A percentile compares a stretch with the other conserved stretches of the same genome.
These are phyloP conservation scores for Hypocryptadius cinnamomeus DNA, from an alignment of 2,113 vertebrate species.

Conservation along the genomic window DNA sequence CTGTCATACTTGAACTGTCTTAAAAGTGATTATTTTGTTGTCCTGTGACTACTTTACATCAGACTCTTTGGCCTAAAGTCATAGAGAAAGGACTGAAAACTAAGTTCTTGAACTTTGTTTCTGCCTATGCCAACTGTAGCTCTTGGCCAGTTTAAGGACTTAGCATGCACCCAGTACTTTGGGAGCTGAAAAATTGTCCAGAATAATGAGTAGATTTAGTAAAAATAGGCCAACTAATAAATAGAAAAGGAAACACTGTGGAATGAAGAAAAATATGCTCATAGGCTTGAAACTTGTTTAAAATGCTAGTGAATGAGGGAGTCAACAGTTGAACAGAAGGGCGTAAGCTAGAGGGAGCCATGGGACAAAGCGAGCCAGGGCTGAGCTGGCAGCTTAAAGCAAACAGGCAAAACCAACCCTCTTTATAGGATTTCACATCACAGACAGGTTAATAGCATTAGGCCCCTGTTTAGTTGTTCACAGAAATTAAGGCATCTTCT, in stretches of 20 bases:
- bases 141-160: neutral
- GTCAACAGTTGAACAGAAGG: neutral
- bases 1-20: conserved; percentile 10
- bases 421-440: neutral
- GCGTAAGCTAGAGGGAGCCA: neutral
- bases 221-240: conserved; percentile 10
- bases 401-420: neutral
- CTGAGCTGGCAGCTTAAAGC: neutral
- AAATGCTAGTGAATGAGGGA: neutral
- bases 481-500: neutral
- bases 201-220: neutral
- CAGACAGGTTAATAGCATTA: neutral
- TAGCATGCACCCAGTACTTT: neutral
- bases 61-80: neutral
- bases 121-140: neutral
- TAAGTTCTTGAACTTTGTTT: neutral
- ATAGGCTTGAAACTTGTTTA: neutral
- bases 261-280: neutral
- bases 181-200: neutral
- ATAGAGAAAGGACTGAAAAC: neutral
- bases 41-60: neutral
- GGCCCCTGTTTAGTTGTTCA: neutral
- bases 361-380: neutral
- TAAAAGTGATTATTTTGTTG: neutral
- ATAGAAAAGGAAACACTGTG: neutral